Base-by-base conservation (phyloP, 2,113 vertebrate species). In the Clinocottus analis region DNA sequence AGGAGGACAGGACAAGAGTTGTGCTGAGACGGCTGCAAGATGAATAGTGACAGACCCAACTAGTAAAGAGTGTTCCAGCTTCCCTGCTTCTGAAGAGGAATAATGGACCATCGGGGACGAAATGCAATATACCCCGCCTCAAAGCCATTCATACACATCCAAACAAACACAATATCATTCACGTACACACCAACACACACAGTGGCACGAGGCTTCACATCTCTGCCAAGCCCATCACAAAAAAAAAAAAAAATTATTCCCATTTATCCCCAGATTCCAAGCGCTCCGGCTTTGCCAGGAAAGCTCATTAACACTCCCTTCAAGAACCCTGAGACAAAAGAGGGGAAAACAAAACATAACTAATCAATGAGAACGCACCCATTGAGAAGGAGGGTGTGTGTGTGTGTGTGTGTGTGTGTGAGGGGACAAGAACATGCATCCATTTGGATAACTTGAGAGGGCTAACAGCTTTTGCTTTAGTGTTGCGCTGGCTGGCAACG, bases 361-460 rank as follows among this genome's bases (percentile, higher is more conserved):
- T 91, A 92, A 95, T 95, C 93, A 94, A 94, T 94, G 91, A 92
- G 84, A 91, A 92, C 47, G 84, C 85, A 80, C 86, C 88, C 93
- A 94, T 94, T 94, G 94, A 80, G 59, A 65, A 67, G 77, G 82
- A 8, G 61, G 70, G 68, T 31, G 29, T 31, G 29, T 31, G 29
- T 31, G 29, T 31, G 2, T 31, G 78, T 33, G 33, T 33, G 33
- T 33, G 33, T 33, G 33, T 33, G 33, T 33, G 82, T n/a, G 55
- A 17, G 16, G 58, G 47, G 68, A 87, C 88, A 86, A 93, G 93
- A 95, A 94, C 89, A 91, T 19, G 87, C 92, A 94, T 94, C 93
- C 94, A 85, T 94, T 96, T 95, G 95, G 96, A 95, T 94, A 96
- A 95, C 95, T 93, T 92, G 92, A 95, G 96, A 96, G 94, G 91